Evolutionary conservation across 2,888 invertebrate genomes (phyloP), one percentile per base, ranked within the genome.

Genomic region (Acronicta leporina): DNA sequence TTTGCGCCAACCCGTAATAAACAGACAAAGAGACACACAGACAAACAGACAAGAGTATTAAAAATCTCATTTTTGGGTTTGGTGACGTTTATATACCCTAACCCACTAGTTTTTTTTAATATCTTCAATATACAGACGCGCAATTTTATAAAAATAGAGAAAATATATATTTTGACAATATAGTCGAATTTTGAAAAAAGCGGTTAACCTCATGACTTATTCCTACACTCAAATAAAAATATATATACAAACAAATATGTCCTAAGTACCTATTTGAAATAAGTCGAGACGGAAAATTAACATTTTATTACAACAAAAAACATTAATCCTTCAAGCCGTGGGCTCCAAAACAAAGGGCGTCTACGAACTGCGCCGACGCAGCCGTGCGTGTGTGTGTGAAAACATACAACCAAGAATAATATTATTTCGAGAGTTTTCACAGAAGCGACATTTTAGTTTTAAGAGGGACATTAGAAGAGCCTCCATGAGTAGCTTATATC

Each of bases 301-400:
- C 72, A 75, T 79, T 80, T 73, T 69, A 83, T 74, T 64, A 53
- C 64, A 66, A 75, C 80, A 85, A 84, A 85, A 84, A 85, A 73
- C 78, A 79, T 76, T 79, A 70, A 81, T 77, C 80, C 79, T 81
- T 80, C 80, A 73, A 74, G 77, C 80, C 81, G 81, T 81, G 78
- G 81, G 85, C 83, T 82, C 83, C 84, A 80, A 89, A 87, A 89
- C 87, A 87, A 89, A 88, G 87, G 86, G 83, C 84, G 82, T 84
- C 84, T 86, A 84, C 83, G 67, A 80, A 73, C 68, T 80, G 82
- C 85, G 87, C 85, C 53, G 70, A 79, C 86, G 87, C 86, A 79
- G 35, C 60, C 55, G 64, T 52, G 47, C 62, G 62, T 79, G 82
- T 61, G 82, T 61, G 81, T 56, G 72, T 62, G 54, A 42, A 27